These are phyloP conservation scores for Phylloscopus collybita DNA, from an alignment of 2,797 vertebrate genomes.

Conservation along the genomic window DNA sequence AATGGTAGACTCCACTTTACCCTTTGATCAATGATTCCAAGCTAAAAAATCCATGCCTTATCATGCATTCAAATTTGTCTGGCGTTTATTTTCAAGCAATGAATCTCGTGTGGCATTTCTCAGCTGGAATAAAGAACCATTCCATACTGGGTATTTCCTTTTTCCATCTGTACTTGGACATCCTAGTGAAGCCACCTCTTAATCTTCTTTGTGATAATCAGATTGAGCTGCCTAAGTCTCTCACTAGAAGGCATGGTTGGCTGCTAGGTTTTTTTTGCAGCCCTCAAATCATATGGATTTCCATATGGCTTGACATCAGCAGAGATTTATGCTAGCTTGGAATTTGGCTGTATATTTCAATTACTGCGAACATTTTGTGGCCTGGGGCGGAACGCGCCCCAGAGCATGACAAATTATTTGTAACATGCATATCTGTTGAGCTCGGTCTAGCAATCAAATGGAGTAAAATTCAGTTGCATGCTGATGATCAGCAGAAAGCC, in stretches of 20 bases:
- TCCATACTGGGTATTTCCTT: constrained; percentile 32
- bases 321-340: constrained; percentile 62
- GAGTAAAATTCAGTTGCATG: constrained; percentile 40
- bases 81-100: constrained; percentile 4
- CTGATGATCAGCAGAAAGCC: constrained; percentile 55
- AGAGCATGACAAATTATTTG: constrained; percentile 63
- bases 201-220: constrained; percentile 46
- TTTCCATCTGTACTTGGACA: background rate
- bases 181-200: constrained; percentile 13
- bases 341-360: constrained; percentile 67
- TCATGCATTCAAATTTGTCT: background rate
- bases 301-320: constrained; percentile 59
- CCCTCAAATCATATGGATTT: constrained; percentile 49
- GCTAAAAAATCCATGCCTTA: background rate
- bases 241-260: background rate
- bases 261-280: background rate
- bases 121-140: background rate
- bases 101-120: constrained; percentile 22
- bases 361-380: constrained; percentile 58
- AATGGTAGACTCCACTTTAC: background rate
- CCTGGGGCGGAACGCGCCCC: constrained; percentile 36
- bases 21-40: background rate
- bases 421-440: constrained; percentile 50
- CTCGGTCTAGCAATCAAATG: constrained; percentile 40
- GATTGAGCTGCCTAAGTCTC: background rate